Evolutionary conservation across 2,888 invertebrate species (phyloP).

Genomic region (Pammene fasciana): DNA sequence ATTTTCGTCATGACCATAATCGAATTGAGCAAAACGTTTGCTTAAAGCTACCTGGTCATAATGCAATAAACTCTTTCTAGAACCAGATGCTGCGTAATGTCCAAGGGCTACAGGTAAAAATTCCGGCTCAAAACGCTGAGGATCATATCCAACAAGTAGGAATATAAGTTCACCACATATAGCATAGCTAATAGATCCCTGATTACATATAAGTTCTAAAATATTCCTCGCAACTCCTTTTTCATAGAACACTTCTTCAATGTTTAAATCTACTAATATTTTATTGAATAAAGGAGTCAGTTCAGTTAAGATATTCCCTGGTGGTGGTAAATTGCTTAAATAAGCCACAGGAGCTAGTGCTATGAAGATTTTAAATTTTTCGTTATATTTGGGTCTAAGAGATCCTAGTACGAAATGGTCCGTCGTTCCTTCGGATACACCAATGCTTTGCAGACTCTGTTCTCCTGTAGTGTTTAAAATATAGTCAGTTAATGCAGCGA

Average conservation of each 20-base stretch:
- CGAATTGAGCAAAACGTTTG: conserved; percentile 45
- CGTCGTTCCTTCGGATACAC: conserved; percentile 86
- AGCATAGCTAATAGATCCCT: conserved; percentile 9
- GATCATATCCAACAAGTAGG: conserved; percentile 36
- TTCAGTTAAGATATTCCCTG: conserved; percentile 52
- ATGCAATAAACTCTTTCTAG: conserved; percentile 51
- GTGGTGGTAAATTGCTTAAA: conserved; percentile 60
- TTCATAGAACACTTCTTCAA: conserved; percentile 49
- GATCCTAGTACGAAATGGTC: conserved; percentile 79
- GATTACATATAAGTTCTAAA: conserved; percentile 22
- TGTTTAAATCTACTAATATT: conserved; percentile 59
- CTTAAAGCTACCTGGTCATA: conserved; percentile 48
- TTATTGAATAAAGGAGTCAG: conserved; percentile 52
- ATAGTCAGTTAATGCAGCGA: conserved; percentile 83
- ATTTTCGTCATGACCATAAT: conserved; percentile 29
- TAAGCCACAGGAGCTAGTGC: conserved; percentile 83
- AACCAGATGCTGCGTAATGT: conserved; percentile 50
- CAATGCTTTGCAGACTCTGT: conserved; percentile 83
- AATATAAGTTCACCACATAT: conserved; percentile 18
- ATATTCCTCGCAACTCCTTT: conserved; percentile 38
- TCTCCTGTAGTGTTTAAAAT: conserved; percentile 68
- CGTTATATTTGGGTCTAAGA: conserved; percentile 78
- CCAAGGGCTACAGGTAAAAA: conserved; percentile 45
- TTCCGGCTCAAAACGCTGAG: conserved; percentile 45
- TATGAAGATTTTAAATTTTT: conserved; percentile 76